phyloP scores from a whole-genome alignment of 2,113 vertebrate genomes.

The Upupa epops region DNA sequence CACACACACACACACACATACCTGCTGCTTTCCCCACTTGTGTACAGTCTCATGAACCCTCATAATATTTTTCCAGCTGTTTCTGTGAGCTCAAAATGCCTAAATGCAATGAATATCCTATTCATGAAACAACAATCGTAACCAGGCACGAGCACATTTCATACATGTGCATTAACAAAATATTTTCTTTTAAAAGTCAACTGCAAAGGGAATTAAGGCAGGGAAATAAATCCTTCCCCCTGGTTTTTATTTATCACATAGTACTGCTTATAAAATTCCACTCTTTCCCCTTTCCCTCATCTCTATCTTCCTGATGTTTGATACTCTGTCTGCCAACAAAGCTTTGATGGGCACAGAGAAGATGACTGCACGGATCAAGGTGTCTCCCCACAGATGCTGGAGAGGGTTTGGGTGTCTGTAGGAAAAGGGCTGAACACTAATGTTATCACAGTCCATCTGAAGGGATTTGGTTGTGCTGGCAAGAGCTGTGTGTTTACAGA shows the following conservation, averaged over 20 bases:
- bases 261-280: neutral
- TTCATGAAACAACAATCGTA: constrained; percentile 24
- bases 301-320: neutral
- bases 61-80: constrained; percentile 28
- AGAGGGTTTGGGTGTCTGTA: neutral
- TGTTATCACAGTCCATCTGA: neutral
- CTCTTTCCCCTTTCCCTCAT: neutral
- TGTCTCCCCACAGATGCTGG: neutral
- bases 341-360: neutral
- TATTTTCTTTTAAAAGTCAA: neutral
- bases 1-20: neutral
- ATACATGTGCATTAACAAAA: neutral
- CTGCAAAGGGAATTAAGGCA: neutral
- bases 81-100: neutral
- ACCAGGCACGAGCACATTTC: neutral
- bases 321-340: neutral
- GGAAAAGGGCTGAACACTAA: neutral
- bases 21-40: neutral
- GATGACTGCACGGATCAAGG: neutral
- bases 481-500: neutral
- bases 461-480: neutral
- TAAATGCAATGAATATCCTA: neutral
- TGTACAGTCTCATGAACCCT: neutral
- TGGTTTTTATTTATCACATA: neutral
- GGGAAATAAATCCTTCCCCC: neutral